Percentiles rank a stretch among this genome's conserved stretches.
phyloP scores from a whole-genome alignment of 2,797 vertebrate species.

The Eulemur rubriventer region DNA sequence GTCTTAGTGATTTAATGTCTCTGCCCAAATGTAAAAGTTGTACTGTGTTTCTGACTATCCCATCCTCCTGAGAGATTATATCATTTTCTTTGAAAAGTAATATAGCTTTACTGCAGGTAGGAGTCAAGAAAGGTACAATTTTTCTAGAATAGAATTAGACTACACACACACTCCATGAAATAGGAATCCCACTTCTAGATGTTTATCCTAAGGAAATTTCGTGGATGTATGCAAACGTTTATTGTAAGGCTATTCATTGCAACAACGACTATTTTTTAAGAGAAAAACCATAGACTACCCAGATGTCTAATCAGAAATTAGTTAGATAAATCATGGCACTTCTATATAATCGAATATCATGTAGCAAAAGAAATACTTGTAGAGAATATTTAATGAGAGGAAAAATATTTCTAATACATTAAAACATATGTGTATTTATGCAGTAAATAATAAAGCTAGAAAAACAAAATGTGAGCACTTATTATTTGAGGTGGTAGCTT shows the following conservation, averaged over 20 bases:
- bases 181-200: background rate
- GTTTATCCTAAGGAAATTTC: constrained; percentile 9
- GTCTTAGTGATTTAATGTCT: constrained; percentile 54
- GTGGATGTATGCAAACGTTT: background rate
- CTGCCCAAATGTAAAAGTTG: background rate
- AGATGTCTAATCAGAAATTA: background rate
- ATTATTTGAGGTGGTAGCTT: background rate
- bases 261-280: background rate
- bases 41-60: background rate
- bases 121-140: background rate
- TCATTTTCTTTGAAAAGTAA: constrained; percentile 40
- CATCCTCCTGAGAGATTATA: background rate
- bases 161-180: background rate
- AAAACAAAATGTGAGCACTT: background rate
- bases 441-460: background rate
- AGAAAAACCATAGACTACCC: background rate
- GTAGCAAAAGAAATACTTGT: background rate
- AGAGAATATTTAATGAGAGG: background rate
- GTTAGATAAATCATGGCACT: constrained; percentile 18
- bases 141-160: constrained; percentile 32
- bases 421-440: background rate
- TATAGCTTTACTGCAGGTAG: background rate
- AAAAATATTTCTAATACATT: background rate
- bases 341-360: background rate
- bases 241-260: background rate